Evolutionary conservation across 1,140 invertebrate genomes (phyloP), one percentile per base, ranked within the genome.

Genomic region (Mya arenaria): DNA sequence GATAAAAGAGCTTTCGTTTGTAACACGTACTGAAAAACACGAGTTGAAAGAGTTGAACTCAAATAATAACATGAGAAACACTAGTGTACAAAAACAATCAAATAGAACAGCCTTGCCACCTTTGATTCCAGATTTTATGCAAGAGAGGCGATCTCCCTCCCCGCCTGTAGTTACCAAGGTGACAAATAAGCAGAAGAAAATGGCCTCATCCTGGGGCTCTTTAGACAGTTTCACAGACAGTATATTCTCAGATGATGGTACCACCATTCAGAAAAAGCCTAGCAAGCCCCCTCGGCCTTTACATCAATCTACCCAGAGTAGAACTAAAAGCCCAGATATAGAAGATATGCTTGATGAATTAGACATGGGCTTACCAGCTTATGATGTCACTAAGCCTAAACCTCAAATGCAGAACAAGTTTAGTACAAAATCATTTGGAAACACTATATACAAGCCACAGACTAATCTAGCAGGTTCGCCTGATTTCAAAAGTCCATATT

Each of bases 401-500:
- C 63, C 62, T 17, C 52, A 39, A 10, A n/a, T 62, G 48, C 79
- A 84, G 60, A 68, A 78, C 19, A 48, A 63, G 17, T 79, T 63
- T 36, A 62, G 39, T n/a, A 25, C 62, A 28, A 83, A 71, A 62
- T 55, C 81, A 65, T 66, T 34, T 36, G 34, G 79, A 65, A 74
- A 72, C 62, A 37, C 66, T 77, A 90, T 91, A 36, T 91, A 89
- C 73, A 90, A 89, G 55, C 90, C 90, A 30, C 86, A 90, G n/a
- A 91, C 90, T 23, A 91, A 90, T 73, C 58, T 91, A 58, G 90
- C 90, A 25, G 90, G 90, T 10, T 91, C 90, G 19, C 88, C 89
- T n/a, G 89, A 92, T 52, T 92, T 91, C 73, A 91, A 89, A 68
- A 89, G 87, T 83, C 86, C 86, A 41, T 88, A 87, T 81, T 91